These are phyloP conservation scores for Tachystola acroxantha DNA, from an alignment of 2,888 invertebrate species.

Conservation along the genomic window DNA sequence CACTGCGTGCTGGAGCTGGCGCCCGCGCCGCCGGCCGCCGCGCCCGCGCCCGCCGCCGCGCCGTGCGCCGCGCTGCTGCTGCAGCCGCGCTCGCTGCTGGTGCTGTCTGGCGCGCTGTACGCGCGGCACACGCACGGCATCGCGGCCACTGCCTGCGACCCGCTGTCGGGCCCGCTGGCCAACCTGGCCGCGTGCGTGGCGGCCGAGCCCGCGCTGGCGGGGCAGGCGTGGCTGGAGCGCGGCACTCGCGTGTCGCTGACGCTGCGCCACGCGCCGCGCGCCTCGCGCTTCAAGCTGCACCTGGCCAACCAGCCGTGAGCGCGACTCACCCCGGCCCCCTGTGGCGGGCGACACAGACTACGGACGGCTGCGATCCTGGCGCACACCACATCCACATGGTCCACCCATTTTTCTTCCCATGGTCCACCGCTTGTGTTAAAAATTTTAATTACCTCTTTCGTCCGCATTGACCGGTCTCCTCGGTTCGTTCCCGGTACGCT, in stretches of 20 bases:
- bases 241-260: slow-evolving; percentile 91
- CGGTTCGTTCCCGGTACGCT: too few species aligned
- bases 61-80: slow-evolving; percentile 81
- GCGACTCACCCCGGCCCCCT: too few species aligned
- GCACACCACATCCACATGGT: too few species aligned
- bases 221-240: slow-evolving; percentile 77
- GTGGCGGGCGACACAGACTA: too few species aligned
- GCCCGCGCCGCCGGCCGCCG: not conserved
- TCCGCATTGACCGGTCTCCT: too few species aligned
- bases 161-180: slow-evolving; percentile 76
- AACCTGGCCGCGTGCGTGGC: slow-evolving; percentile 82
- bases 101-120: slow-evolving; percentile 91
- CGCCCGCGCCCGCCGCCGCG: not conserved
- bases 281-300: too few species aligned
- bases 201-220: slow-evolving; percentile 55
- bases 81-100: slow-evolving; percentile 91
- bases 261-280: slow-evolving; percentile 90
- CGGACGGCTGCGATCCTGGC: too few species aligned
- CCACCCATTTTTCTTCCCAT: too few species aligned
- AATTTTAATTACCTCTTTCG: too few species aligned
- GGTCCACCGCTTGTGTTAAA: too few species aligned
- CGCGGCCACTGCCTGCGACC: slow-evolving; percentile 83
- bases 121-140: slow-evolving; percentile 92
- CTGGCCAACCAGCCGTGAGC: too few species aligned
- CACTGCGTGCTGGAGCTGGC: slow-evolving; percentile 83